Percentiles rank a stretch among this genome's conserved stretches.
Evolutionary conservation across 1,140 invertebrate species (phyloP).

Genomic region (Drosophila tropicalis): DNA sequence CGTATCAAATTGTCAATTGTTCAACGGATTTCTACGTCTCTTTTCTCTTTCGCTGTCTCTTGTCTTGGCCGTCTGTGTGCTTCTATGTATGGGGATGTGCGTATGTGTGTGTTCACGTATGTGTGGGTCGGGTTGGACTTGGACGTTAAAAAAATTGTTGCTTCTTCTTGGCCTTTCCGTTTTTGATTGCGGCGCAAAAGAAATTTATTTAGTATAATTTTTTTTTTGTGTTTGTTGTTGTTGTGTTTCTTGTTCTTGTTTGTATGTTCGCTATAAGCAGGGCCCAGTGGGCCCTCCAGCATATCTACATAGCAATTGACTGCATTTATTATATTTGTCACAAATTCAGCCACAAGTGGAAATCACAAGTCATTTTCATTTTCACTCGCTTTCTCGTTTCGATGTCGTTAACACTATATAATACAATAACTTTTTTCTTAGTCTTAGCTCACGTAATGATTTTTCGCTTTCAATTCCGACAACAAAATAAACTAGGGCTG

Average conservation of each 20-base stretch:
- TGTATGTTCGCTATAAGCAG: constrained; percentile 54
- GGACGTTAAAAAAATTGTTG: constrained; percentile 54
- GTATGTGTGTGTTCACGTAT: constrained; percentile 30
- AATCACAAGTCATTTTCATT: constrained; percentile 13
- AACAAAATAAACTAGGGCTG: constrained; percentile 14
- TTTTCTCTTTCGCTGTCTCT: constrained; percentile 37
- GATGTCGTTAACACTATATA: constrained; percentile 47
- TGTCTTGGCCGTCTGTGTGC: constrained; percentile 42
- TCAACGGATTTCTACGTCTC: constrained; percentile 31
- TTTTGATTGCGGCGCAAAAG: constrained; percentile 32
- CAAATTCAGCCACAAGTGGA: constrained; percentile 51
- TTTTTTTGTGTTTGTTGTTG: constrained; percentile 20
- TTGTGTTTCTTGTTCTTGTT: constrained; percentile 41
- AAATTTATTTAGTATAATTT: constrained; percentile 34
- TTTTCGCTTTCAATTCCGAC: constrained; percentile 48
- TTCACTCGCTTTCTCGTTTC: constrained; percentile 30
- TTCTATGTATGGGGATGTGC: constrained; percentile 3
- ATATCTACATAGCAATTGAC: constrained; percentile 60
- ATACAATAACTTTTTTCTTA: constrained; percentile 52
- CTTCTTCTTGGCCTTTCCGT: constrained; percentile 31
- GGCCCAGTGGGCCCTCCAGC: constrained; percentile 60
- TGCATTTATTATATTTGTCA: constrained; percentile 57
- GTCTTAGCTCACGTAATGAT: constrained; percentile 68
- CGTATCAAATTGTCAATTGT: constrained; percentile 82
- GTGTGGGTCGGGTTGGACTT: constrained; percentile 45